Evolutionary conservation across 2,797 vertebrate species (phyloP).

Genomic region (Rhadinocentrus ornatus): DNA sequence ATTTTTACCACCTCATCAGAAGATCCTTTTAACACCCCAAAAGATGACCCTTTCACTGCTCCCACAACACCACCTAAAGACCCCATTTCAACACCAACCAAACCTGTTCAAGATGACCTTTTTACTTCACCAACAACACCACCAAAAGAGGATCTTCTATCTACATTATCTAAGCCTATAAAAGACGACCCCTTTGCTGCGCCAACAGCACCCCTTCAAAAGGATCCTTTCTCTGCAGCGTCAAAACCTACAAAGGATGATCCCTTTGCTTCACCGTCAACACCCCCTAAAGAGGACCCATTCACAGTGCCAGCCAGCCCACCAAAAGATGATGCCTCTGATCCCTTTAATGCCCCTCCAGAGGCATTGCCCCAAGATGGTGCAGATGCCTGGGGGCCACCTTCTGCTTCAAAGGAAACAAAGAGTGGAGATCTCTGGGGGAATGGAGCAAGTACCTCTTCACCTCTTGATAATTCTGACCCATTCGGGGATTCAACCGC

Average conservation of each 20-base stretch:
- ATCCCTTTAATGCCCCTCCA: slow-evolving; percentile 40
- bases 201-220: slow-evolving; percentile 27
- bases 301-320: slow-evolving; percentile 26
- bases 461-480: slow-evolving; percentile 47
- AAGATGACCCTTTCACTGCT: background rate
- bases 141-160: slow-evolving; percentile 46
- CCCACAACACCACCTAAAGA: slow-evolving; percentile 33
- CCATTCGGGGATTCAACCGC: slow-evolving; percentile 74
- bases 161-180: background rate
- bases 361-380: slow-evolving; percentile 35
- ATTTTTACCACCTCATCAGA: slow-evolving; percentile 22
- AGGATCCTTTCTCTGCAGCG: slow-evolving; percentile 36
- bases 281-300: slow-evolving; percentile 47
- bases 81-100: slow-evolving; percentile 5
- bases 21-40: slow-evolving; percentile 28
- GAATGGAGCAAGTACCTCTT: slow-evolving; percentile 24
- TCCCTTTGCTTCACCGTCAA: slow-evolving; percentile 20
- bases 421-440: slow-evolving; percentile 71
- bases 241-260: slow-evolving; percentile 15
- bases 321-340: slow-evolving; percentile 22
- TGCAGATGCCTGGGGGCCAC: slow-evolving; percentile 72
- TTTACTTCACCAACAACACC: slow-evolving; percentile 34
- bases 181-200: slow-evolving; percentile 41
- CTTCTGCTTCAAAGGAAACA: slow-evolving; percentile 31
- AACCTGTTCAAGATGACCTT: slow-evolving; percentile 6